phyloP scores from a whole-genome alignment of 1,140 invertebrate genomes.

The Theocolax elegans region DNA sequence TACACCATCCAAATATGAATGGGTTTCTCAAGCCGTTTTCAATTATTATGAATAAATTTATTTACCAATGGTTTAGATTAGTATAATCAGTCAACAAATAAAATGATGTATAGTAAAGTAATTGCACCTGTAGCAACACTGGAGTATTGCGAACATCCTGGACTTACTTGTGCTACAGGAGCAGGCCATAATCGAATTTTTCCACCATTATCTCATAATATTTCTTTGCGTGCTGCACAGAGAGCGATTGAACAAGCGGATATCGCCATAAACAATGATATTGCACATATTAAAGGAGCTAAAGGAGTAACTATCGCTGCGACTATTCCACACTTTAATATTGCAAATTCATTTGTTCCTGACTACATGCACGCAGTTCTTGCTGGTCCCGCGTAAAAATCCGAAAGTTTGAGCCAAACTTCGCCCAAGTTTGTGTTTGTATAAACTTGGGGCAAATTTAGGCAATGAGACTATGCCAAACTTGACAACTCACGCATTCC shows the following conservation, averaged over 20 bases:
- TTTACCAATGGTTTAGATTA: not conserved
- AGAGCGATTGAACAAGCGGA: not conserved
- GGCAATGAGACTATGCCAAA: too few species aligned
- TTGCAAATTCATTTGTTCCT: too few species aligned
- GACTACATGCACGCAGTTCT: constrained; percentile 5
- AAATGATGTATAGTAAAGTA: not conserved
- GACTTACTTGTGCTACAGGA: not conserved
- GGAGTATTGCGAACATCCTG: constrained; percentile 28
- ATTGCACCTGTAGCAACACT: constrained; percentile 19
- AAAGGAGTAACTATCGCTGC: constrained; percentile 15
- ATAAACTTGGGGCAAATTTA: too few species aligned
- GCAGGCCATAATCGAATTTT: constrained; percentile 15
- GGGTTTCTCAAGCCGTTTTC: not conserved
- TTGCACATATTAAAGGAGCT: not conserved
- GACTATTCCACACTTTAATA: too few species aligned
- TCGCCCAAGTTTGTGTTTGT: too few species aligned
- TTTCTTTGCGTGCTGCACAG: not conserved
- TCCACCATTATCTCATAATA: not conserved
- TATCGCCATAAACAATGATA: not conserved
- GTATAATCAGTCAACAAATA: not conserved
- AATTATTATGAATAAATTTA: not conserved
- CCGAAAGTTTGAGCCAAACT: too few species aligned
- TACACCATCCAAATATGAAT: constrained; percentile 12
- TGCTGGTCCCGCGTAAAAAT: too few species aligned
- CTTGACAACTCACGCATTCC: too few species aligned